Conservation (phyloP, 1,140 invertebrate species). For the Eriocheir sinensis region DNA sequence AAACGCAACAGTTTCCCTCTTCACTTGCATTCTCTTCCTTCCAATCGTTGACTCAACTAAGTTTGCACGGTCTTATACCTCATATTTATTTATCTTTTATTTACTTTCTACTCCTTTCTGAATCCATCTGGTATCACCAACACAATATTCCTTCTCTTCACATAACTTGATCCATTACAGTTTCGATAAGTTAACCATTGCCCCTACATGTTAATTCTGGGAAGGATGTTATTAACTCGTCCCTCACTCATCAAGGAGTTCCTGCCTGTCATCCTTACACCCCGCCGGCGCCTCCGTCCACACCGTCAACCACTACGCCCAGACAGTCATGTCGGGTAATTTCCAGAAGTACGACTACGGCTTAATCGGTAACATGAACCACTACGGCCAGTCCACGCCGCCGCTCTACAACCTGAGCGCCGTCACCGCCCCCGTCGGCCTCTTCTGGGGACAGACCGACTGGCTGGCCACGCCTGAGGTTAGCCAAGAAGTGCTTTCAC, state of each 20-base stretch:
- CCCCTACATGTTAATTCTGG: too few species aligned
- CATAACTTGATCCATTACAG: too few species aligned
- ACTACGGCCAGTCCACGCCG: constrained; percentile 82
- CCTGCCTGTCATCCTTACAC: neutral
- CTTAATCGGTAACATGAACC: constrained; percentile 80
- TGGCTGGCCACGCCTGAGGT: constrained; percentile 81
- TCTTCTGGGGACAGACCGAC: constrained; percentile 86
- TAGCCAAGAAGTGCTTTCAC: neutral
- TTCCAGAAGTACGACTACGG: constrained; percentile 81
- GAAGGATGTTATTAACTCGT: neutral
- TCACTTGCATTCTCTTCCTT: too few species aligned
- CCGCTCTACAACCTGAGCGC: constrained; percentile 84
- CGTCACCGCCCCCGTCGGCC: constrained; percentile 84
- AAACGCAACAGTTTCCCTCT: too few species aligned
- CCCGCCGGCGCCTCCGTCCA: neutral
- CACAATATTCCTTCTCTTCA: too few species aligned
- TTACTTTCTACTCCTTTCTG: too few species aligned
- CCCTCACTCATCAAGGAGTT: neutral
- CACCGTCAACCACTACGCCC: neutral
- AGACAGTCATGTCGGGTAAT: constrained; percentile 39
- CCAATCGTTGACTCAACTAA: too few species aligned
- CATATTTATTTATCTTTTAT: too few species aligned
- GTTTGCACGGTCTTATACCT: too few species aligned
- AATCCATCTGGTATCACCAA: too few species aligned
- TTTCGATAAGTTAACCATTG: too few species aligned